Conservation (phyloP, 2,888 invertebrate species). For the Macaria notata region DNA sequence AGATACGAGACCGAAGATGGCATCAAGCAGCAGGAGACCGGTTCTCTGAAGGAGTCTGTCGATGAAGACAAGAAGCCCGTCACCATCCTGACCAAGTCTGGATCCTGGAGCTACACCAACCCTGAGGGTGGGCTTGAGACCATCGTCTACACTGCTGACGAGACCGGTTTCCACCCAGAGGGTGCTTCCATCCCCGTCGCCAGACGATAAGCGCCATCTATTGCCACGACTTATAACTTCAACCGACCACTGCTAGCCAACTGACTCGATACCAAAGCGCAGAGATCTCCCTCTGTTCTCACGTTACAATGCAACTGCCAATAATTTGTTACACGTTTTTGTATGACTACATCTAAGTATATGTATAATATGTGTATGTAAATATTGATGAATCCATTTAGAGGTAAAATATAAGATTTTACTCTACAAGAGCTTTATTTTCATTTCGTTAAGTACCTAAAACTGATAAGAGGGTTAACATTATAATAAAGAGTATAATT, state of each 20-base stretch:
- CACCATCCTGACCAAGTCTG: constrained; percentile 80
- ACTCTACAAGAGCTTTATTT: constrained; percentile 5
- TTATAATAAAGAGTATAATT: no score
- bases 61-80: constrained; percentile 83
- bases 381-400: constrained; percentile 9
- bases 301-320: constrained; percentile 2
- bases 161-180: constrained; percentile 84
- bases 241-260: constrained; percentile 1
- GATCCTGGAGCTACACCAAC: constrained; percentile 81
- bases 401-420: constrained; percentile 15
- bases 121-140: constrained; percentile 77
- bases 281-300: constrained; percentile 10
- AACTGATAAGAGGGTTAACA: no score
- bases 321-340: constrained; percentile 15
- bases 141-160: constrained; percentile 82
- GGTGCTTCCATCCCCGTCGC: constrained; percentile 83
- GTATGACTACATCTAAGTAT: constrained; percentile 7
- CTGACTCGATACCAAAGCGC: constrained; percentile 11
- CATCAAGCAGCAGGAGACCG: constrained; percentile 75
- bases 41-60: constrained; percentile 59
- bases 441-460: no score
- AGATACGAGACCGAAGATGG: constrained; percentile 80
- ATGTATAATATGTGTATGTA: constrained; percentile 6
- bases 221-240: not conserved
- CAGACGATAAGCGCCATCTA: constrained; percentile 37